These are phyloP conservation scores for Tortrix viridana DNA, from an alignment of 2,888 invertebrate genomes.

Conservation along the genomic window DNA sequence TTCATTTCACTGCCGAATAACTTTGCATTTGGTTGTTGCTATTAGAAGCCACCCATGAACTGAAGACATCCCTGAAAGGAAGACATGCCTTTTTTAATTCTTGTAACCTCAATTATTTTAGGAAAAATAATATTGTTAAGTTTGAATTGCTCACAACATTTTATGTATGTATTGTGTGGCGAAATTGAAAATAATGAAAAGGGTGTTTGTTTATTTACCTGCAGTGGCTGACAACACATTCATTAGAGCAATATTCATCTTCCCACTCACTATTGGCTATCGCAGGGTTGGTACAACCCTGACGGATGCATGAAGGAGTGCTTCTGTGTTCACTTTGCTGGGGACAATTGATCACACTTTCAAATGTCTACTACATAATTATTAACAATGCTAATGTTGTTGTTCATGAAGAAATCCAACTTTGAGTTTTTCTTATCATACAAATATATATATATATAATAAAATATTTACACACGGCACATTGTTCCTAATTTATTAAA, in stretches of 20 bases:
- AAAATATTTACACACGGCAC: no score
- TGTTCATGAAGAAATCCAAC: no score
- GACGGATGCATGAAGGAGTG: constrained; percentile 89
- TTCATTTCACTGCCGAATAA: constrained; percentile 91
- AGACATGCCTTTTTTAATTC: constrained; percentile 44
- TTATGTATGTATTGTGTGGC: neutral
- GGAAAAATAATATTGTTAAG: no score
- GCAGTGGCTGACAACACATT: constrained; percentile 98
- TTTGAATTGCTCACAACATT: no score
- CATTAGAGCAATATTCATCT: constrained; percentile 98
- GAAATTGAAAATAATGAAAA: neutral
- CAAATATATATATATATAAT: no score
- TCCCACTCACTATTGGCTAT: constrained; percentile 97
- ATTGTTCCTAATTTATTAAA: no score
- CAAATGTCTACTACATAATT: constrained; percentile 28
- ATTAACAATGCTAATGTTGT: no score
- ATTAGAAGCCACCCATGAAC: constrained; percentile 94
- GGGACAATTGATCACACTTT: constrained; percentile 43
- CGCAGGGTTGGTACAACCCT: constrained; percentile 95
- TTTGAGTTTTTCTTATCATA: no score
- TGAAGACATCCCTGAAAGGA: constrained; percentile 93
- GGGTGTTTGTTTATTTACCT: constrained; percentile 75
- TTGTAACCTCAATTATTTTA: neutral
- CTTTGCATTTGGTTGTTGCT: constrained; percentile 92
- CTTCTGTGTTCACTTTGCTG: constrained; percentile 78